phyloP scores from a whole-genome alignment of 2,888 invertebrate genomes.

The Bombylius major region DNA sequence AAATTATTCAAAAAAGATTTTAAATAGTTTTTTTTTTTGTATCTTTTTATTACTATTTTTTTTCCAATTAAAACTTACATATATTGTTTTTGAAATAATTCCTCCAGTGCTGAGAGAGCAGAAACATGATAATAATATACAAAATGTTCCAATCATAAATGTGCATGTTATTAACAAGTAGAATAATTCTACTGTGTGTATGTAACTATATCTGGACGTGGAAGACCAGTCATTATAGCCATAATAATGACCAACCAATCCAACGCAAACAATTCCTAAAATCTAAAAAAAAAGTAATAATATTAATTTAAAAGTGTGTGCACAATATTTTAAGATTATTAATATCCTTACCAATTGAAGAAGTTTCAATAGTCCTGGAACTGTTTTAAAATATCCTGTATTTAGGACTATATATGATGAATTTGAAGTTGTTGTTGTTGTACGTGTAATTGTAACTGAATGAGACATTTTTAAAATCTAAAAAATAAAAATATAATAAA shows the following conservation, averaged over 20 bases:
- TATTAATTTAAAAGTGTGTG: not conserved
- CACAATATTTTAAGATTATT: not conserved
- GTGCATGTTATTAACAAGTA: slow-evolving; percentile 61
- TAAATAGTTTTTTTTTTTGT: not conserved
- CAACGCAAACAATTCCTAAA: slow-evolving; percentile 62
- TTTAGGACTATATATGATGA: slow-evolving; percentile 68
- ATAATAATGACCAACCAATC: slow-evolving; percentile 51
- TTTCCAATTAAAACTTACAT: slow-evolving; percentile 22
- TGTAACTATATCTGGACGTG: not conserved
- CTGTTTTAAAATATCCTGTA: slow-evolving; percentile 64
- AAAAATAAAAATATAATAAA: too few species aligned
- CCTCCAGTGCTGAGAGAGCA: slow-evolving; percentile 69
- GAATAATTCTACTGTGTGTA: slow-evolving; percentile 42
- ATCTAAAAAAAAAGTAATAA: slow-evolving; percentile 42
- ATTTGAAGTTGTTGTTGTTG: slow-evolving; percentile 67
- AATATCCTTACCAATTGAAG: slow-evolving; percentile 55
- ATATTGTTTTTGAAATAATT: slow-evolving; percentile 60
- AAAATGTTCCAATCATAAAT: slow-evolving; percentile 67
- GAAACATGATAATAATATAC: slow-evolving; percentile 60
- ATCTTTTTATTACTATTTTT: not conserved
- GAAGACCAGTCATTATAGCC: slow-evolving; percentile 7
- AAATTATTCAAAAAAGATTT: slow-evolving; percentile 17
- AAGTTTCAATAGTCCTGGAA: slow-evolving; percentile 70
- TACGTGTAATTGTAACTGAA: slow-evolving; percentile 73
- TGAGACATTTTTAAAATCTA: slow-evolving; percentile 58